Conservation (phyloP, 2,888 invertebrate genomes). For the Euspilapteryx auroguttella region DNA sequence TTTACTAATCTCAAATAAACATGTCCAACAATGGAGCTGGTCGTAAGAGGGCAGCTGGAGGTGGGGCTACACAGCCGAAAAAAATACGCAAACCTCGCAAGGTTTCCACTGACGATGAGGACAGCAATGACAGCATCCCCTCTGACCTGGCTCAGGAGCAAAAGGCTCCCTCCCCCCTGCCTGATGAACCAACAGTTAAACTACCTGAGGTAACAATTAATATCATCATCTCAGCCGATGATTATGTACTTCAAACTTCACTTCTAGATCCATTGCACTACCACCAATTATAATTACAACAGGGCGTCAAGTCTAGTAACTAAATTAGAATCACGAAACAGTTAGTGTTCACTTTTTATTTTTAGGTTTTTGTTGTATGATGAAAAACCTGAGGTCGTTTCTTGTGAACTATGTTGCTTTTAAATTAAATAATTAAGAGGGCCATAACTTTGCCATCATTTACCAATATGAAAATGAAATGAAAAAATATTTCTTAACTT, state of each 20-base stretch:
- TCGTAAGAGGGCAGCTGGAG: slow-evolving; percentile 15
- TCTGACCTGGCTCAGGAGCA: slow-evolving; percentile 19
- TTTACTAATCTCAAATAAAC: slow-evolving; percentile 10
- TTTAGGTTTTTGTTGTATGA: no score
- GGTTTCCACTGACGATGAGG: slow-evolving; percentile 28
- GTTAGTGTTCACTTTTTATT: no score
- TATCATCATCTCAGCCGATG: no score
- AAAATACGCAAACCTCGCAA: slow-evolving; percentile 22
- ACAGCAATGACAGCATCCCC: slow-evolving; percentile 23
- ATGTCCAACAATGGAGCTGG: slow-evolving; percentile 14
- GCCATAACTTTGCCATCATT: no score
- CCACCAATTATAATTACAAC: neutral
- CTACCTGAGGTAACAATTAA: slow-evolving; percentile 66
- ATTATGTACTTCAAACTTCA: no score
- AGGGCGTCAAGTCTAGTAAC: neutral
- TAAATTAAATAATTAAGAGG: no score
- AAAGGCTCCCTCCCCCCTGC: slow-evolving; percentile 50
- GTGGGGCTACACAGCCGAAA: slow-evolving; percentile 11
- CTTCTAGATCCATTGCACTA: no score
- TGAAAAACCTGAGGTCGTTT: no score
- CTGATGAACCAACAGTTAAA: slow-evolving; percentile 63
- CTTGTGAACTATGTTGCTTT: no score
- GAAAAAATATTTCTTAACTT: no score
- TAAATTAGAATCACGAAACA: no score
- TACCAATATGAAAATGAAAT: no score